phyloP scores from a whole-genome alignment of 2,888 invertebrate genomes.

The Parascotia fuliginaria region DNA sequence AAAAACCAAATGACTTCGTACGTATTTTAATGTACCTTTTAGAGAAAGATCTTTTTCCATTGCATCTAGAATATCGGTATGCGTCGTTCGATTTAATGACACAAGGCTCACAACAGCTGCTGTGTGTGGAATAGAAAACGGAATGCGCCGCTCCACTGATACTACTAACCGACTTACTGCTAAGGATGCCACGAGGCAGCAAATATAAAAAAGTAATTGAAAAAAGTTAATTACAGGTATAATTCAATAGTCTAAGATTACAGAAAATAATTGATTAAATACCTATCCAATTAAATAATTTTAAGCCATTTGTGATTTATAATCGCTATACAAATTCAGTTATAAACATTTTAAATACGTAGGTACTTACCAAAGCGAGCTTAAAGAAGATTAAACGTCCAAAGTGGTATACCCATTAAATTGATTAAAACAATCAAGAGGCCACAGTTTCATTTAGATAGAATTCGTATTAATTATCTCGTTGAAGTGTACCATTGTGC shows the following conservation, averaged over 20 bases:
- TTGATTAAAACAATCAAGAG: neutral
- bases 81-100: slow-evolving; percentile 14
- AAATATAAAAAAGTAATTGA: no score
- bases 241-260: no score
- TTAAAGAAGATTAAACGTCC: neutral
- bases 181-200: slow-evolving; percentile 38
- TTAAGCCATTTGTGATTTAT: no score
- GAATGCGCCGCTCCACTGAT: slow-evolving; percentile 44
- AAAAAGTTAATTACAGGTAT: no score
- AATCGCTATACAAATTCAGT: no score
- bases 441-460: neutral
- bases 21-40: slow-evolving; percentile 3
- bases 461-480: slow-evolving; percentile 2
- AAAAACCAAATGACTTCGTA: neutral
- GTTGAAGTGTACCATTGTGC: neutral
- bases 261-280: no score
- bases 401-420: neutral
- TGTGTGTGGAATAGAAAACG: slow-evolving; percentile 36
- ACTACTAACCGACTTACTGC: slow-evolving; percentile 43
- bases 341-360: no score
- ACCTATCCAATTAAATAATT: no score
- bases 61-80: neutral
- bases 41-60: slow-evolving; percentile 36
- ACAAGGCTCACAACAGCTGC: slow-evolving; percentile 26
- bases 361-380: no score